These are phyloP conservation scores for Proisotoma minuta DNA, from an alignment of 2,888 invertebrate species.

Conservation along the genomic window DNA sequence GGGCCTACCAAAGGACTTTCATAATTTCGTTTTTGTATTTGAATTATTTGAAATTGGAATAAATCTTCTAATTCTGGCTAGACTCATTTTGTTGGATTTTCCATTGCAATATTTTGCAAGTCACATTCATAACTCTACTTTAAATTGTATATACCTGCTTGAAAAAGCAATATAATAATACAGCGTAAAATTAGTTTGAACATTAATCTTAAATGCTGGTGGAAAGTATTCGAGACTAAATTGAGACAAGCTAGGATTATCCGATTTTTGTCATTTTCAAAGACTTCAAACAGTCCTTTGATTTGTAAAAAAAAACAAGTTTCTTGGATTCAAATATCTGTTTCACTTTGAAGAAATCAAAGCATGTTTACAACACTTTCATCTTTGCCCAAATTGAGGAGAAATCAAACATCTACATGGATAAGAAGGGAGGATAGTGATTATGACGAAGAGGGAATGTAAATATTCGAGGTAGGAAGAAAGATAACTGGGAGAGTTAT, in stretches of 20 bases:
- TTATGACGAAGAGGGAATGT: too few relatives aligned
- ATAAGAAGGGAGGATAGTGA: background rate
- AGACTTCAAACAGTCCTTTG: slow-evolving; percentile 6
- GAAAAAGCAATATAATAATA: too few relatives aligned
- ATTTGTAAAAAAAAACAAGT: slow-evolving; percentile 8
- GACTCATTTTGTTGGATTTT: background rate
- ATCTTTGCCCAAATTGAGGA: slow-evolving; percentile 5
- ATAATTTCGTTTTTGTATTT: too few relatives aligned
- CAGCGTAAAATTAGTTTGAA: too few relatives aligned
- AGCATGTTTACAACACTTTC: background rate
- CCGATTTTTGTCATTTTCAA: background rate
- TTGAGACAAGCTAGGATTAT: background rate
- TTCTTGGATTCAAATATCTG: slow-evolving; percentile 8
- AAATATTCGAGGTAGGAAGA: background rate
- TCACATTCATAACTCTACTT: too few relatives aligned
- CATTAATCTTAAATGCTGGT: too few relatives aligned
- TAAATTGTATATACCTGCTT: too few relatives aligned
- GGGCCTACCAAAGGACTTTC: too few relatives aligned
- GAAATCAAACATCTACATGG: background rate
- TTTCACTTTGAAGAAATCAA: slow-evolving; percentile 15
- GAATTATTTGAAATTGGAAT: too few relatives aligned
- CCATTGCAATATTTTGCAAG: background rate
- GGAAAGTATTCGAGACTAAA: background rate
- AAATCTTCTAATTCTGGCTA: background rate
- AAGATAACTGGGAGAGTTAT: background rate